Evolutionary conservation across 2,888 invertebrate species (phyloP), one percentile per base, ranked within the genome.

Genomic region (Mimumesa dahlbomi): DNA sequence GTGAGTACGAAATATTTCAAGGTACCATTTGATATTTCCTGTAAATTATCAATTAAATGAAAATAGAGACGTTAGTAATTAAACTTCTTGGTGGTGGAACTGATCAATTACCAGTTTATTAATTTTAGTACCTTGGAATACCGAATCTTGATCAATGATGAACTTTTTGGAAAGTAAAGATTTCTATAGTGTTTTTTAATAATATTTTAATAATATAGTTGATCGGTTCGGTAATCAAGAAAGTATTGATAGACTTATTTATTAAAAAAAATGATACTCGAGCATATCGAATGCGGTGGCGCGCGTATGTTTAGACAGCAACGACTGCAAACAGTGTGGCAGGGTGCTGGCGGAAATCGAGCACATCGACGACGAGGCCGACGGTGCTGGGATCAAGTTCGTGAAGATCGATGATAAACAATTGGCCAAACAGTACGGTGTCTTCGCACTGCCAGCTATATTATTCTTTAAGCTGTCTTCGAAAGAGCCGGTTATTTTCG

Each of bases 261-360:
- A 9, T 11, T 34, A 42, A 7, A 21, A 45, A 29, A 54, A 34
- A 52, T 21, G 45, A 65, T 48, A 72, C 21, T 63, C 70, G 58
- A 70, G 56, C 73, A 31, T 64, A 36, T 54, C 63, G 67, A 68
- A 73, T 52, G 73, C 73, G 70, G 29, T 43, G 54, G 56, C 59
- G 68, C 73, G 49, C 66, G 64, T 68, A 58, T 91, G 90, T 93
- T 93, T 91, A 97, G 97, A 97, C 91, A 96, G 96, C 92, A 95
- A 95, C 92, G 97, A 97, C 91, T 97, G 97, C 91, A 97, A 97
- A 90, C 97, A 97, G 90, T 97, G 97, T 88, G 95, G 95, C 79
- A 93, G 95, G 87, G 97, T 97, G 21, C 91, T 97, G 79, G 92
- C 93, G 34, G 97, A 97, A 89, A 95, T 97, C 76, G 97, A 97